Percentiles rank a stretch among this genome's conserved stretches.
Conservation (phyloP, 2,888 invertebrate genomes). For the Operophtera brumata region DNA sequence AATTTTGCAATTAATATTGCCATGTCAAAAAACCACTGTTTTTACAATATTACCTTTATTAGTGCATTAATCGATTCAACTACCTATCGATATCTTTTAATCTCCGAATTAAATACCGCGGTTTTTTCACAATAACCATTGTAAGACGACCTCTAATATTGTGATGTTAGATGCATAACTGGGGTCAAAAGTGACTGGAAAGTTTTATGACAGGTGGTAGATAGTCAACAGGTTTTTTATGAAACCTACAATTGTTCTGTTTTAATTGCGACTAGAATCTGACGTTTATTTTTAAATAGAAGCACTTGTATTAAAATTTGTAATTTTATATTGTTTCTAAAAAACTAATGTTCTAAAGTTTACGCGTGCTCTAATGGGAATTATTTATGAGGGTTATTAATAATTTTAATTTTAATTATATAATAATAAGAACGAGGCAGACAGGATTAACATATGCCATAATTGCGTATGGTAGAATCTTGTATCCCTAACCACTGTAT, state of each 20-base stretch:
- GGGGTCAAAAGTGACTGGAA: conserved; percentile 28
- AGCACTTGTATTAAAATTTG: conserved; percentile 31
- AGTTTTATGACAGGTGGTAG: conserved; percentile 38
- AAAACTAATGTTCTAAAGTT: conserved; percentile 15
- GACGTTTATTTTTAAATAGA: conserved; percentile 36
- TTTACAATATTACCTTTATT: conserved; percentile 48
- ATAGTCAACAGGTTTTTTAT: conserved; percentile 29
- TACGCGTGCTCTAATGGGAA: conserved; percentile 18
- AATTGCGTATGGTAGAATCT: too few species aligned
- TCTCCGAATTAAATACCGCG: conserved; percentile 40
- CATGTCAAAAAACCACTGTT: conserved; percentile 29
- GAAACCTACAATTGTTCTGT: conserved; percentile 45
- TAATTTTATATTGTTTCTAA: conserved; percentile 28
- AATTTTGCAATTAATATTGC: conserved; percentile 50
- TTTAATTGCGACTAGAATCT: conserved; percentile 47
- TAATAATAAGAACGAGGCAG: neutral
- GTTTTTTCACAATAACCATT: conserved; percentile 38
- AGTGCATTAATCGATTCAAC: conserved; percentile 41
- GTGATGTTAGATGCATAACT: neutral
- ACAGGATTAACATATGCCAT: neutral
- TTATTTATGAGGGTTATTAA: conserved; percentile 28
- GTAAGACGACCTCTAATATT: conserved; percentile 25
- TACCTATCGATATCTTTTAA: conserved; percentile 51
- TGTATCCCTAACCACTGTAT: too few species aligned
- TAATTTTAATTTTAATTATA: conserved; percentile 8